These are phyloP conservation scores for Pterocles orientalis DNA, from an alignment of 2,113 vertebrate species.

Conservation along the genomic window DNA sequence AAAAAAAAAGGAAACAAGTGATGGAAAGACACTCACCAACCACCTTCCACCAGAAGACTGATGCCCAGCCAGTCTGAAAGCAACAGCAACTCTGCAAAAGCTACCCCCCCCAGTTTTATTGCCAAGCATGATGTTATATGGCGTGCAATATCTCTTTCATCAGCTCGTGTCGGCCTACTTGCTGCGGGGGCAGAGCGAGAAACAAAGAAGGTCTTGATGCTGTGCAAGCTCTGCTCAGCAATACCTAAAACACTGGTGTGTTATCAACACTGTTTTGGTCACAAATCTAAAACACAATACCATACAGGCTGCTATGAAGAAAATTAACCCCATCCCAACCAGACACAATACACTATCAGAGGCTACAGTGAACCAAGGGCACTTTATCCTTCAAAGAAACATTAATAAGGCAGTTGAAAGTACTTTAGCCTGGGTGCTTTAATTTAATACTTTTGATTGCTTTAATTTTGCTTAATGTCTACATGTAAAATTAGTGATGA, in stretches of 20 bases:
- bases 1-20: background rate
- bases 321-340: background rate
- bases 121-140: background rate
- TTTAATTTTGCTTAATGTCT: background rate
- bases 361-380: background rate
- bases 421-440: background rate
- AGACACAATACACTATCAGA: background rate
- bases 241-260: background rate
- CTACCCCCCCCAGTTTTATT: background rate
- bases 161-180: background rate
- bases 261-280: conserved; percentile 6
- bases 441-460: background rate
- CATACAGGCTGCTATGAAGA: background rate
- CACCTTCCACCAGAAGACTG: background rate
- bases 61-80: background rate
- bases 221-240: background rate
- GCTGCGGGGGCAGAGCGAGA: background rate
- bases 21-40: background rate
- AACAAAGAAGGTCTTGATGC: conserved; percentile 36
- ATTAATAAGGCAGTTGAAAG: background rate
- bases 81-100: background rate
- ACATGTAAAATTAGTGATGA: background rate
- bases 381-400: background rate
- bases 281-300: background rate
- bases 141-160: background rate